Evolutionary conservation across 2,797 vertebrate genomes (phyloP).

Genomic region (Myiothlypis chrysogaster): DNA sequence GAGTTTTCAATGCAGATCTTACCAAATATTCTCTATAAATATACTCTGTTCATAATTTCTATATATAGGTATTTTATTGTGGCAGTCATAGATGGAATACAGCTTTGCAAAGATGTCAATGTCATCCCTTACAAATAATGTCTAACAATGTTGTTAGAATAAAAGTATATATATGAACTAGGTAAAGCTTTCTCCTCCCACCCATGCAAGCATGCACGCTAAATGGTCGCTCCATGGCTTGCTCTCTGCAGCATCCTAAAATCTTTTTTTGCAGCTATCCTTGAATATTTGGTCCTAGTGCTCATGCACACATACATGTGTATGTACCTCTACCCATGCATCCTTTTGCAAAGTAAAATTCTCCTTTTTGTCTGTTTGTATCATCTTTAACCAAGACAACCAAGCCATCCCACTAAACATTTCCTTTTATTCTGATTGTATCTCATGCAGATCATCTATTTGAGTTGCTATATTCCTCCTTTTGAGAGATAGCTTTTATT

Average conservation of each 20-base stretch:
- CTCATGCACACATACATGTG: not conserved
- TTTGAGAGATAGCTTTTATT: not conserved
- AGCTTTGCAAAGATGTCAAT: not conserved
- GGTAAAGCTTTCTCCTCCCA: not conserved
- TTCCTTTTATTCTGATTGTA: not conserved
- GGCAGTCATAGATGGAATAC: not conserved
- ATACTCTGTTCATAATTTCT: not conserved
- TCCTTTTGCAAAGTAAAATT: not conserved
- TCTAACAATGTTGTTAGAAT: not conserved
- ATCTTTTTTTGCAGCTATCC: not conserved
- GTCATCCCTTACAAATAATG: not conserved
- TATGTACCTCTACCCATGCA: not conserved
- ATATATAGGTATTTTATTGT: not conserved
- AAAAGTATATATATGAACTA: not conserved
- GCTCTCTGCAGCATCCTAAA: not conserved
- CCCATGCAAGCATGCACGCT: not conserved
- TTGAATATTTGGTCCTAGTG: not conserved
- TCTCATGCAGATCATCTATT: not conserved
- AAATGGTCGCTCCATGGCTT: not conserved
- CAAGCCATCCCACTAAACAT: not conserved
- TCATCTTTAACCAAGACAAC: not conserved
- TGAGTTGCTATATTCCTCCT: not conserved
- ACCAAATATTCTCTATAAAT: not conserved
- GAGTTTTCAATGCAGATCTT: not conserved
- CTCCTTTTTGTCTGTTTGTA: not conserved